A percentile compares a stretch with the other conserved stretches of the same genome.
Conservation (phyloP, 1,140 invertebrate species). For the Panagrolaimus sp. region DNA sequence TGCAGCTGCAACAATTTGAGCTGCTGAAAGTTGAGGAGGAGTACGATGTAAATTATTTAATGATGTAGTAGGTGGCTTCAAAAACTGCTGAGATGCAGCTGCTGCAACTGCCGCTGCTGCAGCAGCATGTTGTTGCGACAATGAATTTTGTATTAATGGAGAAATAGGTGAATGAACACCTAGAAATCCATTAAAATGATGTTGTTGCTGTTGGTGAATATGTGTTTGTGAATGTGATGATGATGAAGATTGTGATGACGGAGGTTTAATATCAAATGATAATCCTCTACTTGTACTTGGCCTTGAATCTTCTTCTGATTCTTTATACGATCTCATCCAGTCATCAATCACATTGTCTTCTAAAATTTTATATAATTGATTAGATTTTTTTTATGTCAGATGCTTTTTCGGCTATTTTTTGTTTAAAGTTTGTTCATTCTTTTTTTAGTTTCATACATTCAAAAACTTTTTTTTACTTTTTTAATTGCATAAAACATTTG, state of each 20-base stretch:
- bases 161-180: constrained; percentile 8
- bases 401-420: too few relatives aligned
- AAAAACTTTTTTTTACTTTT: too few relatives aligned
- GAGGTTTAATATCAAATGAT: not conserved
- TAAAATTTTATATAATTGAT: too few relatives aligned
- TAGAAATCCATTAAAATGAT: constrained; percentile 6
- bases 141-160: constrained; percentile 10
- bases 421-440: too few relatives aligned
- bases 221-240: not conserved
- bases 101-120: not conserved
- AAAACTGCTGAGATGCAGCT: not conserved
- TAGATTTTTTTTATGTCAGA: too few relatives aligned
- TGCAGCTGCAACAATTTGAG: not conserved
- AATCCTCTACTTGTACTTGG: not conserved
- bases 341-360: not conserved
- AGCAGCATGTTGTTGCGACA: constrained; percentile 11
- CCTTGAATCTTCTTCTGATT: not conserved
- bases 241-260: not conserved
- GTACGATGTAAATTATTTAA: not conserved
- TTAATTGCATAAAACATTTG: too few relatives aligned
- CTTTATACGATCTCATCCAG: constrained; percentile 8
- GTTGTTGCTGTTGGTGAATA: not conserved
- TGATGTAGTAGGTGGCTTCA: not conserved
- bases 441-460: too few relatives aligned
- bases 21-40: constrained; percentile 2